These are phyloP conservation scores for Gerris lacustris DNA, from an alignment of 2,888 invertebrate species.

Conservation along the genomic window DNA sequence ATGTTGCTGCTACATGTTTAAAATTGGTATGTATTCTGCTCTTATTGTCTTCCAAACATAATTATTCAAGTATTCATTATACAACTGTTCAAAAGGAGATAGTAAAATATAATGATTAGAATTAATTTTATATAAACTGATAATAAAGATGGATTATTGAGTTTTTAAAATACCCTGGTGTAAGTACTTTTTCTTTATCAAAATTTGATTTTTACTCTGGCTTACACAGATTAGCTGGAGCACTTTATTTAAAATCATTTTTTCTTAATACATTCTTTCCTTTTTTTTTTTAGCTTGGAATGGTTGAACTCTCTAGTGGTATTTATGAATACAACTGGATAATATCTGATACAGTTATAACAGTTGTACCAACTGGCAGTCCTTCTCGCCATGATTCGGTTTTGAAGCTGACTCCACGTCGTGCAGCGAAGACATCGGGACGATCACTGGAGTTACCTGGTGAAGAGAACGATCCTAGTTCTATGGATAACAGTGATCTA, in stretches of 20 bases:
- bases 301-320: slow-evolving; percentile 31
- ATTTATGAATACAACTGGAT: slow-evolving; percentile 46
- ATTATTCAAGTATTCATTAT: background rate
- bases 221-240: no score
- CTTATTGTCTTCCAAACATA: background rate
- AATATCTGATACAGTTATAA: slow-evolving; percentile 54
- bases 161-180: no score
- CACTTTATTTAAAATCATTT: no score
- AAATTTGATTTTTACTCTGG: no score
- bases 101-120: no score
- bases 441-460: slow-evolving; percentile 39
- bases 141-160: no score
- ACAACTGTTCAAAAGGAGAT: background rate
- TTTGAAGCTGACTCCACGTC: slow-evolving; percentile 45
- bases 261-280: no score
- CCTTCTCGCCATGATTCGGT: slow-evolving; percentile 60
- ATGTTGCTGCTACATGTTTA: slow-evolving; percentile 65
- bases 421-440: slow-evolving; percentile 36
- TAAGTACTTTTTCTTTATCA: no score
- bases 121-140: no score
- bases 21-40: slow-evolving; percentile 43
- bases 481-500: slow-evolving; percentile 38
- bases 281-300: slow-evolving; percentile 27
- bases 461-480: slow-evolving; percentile 21
- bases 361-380: slow-evolving; percentile 56